Percentiles rank a stretch among this genome's conserved stretches.
Evolutionary conservation across 2,888 invertebrate genomes (phyloP).

Genomic region (Eurois occulta): DNA sequence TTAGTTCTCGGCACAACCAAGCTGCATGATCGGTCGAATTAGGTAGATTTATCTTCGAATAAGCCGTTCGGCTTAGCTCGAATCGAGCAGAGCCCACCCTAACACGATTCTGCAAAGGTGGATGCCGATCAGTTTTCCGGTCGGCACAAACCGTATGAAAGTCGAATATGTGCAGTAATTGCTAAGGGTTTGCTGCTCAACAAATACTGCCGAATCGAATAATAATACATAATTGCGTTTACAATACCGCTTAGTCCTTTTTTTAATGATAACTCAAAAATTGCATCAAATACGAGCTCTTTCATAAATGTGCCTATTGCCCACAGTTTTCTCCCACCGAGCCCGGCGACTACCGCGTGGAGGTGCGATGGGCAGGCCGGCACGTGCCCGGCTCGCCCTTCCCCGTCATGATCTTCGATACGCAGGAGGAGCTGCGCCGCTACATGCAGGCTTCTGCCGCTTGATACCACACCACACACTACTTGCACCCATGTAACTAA

Average conservation of each 20-base stretch:
- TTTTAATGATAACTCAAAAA: neutral
- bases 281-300: neutral
- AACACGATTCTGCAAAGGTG: neutral
- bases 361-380: conserved; percentile 98
- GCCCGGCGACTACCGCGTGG: conserved; percentile 99
- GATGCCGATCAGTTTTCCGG: neutral
- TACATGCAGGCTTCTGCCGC: conserved; percentile 89
- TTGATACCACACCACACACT: conserved; percentile 60
- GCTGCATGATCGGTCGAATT: neutral
- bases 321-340: conserved; percentile 98
- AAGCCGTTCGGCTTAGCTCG: neutral
- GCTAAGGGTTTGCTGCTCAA: neutral
- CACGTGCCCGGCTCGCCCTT: conserved; percentile 99
- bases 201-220: no score
- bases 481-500: conserved; percentile 18
- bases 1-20: neutral
- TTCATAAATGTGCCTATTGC: neutral
- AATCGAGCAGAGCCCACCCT: neutral
- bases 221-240: neutral
- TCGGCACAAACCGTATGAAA: neutral
- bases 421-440: conserved; percentile 97
- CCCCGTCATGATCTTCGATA: conserved; percentile 99
- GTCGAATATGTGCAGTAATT: neutral
- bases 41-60: neutral
- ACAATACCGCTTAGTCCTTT: neutral